These are phyloP conservation scores for Nyctereutes procyonoides DNA, from an alignment of 2,113 vertebrate genomes.

Conservation along the genomic window DNA sequence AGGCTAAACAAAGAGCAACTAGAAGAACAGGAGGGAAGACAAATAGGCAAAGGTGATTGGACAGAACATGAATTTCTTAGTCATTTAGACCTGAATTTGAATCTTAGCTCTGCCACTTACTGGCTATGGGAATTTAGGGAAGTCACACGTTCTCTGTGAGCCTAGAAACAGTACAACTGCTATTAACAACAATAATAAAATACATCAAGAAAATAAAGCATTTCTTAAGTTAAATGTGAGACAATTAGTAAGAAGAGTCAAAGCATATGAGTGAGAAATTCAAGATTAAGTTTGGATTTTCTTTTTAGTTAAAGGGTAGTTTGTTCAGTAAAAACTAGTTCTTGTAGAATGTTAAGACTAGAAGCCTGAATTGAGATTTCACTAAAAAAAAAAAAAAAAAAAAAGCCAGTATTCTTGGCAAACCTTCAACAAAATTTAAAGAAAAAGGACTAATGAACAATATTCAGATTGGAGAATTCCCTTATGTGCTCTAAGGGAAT, in stretches of 20 bases:
- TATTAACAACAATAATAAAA: conserved; percentile 47
- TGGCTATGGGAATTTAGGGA: conserved; percentile 25
- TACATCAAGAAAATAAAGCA: background rate
- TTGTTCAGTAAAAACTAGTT: conserved; percentile 28
- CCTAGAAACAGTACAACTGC: background rate
- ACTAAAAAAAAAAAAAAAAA: background rate
- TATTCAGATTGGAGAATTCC: background rate
- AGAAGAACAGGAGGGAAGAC: background rate
- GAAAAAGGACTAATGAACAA: background rate
- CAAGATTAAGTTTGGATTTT: conserved; percentile 24
- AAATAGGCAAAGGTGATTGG: background rate
- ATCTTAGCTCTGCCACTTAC: background rate
- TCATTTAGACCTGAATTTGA: conserved; percentile 48
- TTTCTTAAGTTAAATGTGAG: conserved; percentile 45
- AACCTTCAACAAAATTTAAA: conserved; percentile 14
- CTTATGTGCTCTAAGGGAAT: background rate
- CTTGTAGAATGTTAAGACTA: conserved; percentile 14
- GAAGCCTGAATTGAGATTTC: conserved; percentile 25
- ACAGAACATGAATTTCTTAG: background rate
- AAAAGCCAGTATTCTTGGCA: conserved; percentile 28
- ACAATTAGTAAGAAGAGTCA: background rate
- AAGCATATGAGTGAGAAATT: background rate
- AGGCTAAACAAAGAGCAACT: background rate
- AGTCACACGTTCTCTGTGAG: background rate
- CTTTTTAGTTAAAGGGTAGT: conserved; percentile 14